These are phyloP conservation scores for Rhamnusium bicolor DNA, from an alignment of 2,888 invertebrate species.

Conservation along the genomic window DNA sequence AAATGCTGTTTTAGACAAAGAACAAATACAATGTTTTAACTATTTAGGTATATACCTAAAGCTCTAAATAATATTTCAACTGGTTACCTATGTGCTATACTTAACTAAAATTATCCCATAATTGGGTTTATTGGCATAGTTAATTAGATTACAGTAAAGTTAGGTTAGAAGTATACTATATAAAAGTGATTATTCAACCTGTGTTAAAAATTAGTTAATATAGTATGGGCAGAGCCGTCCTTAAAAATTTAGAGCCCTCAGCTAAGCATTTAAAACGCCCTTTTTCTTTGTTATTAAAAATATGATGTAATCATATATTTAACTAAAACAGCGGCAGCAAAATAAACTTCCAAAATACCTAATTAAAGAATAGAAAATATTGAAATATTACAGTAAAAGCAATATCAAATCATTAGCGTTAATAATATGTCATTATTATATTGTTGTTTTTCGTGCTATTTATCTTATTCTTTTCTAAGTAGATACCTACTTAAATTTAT, in stretches of 20 bases:
- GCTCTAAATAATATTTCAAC: neutral
- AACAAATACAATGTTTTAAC: conserved; percentile 37
- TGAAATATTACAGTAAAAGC: too few relatives aligned
- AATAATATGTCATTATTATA: too few relatives aligned
- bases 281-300: too few relatives aligned
- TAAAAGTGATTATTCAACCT: neutral
- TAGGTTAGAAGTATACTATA: neutral
- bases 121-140: neutral
- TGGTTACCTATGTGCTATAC: neutral
- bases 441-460: too few relatives aligned
- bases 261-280: neutral
- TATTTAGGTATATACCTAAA: neutral
- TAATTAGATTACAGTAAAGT: neutral
- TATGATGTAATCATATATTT: too few relatives aligned
- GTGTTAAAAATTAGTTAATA: neutral
- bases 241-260: neutral
- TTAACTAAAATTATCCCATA: neutral
- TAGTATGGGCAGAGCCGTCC: neutral
- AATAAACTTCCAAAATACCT: too few relatives aligned
- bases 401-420: too few relatives aligned
- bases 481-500: too few relatives aligned
- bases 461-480: too few relatives aligned
- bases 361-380: too few relatives aligned
- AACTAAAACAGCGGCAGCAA: too few relatives aligned
- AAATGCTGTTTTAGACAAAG: conserved; percentile 32